Base-by-base conservation (phyloP, 2,797 vertebrate genomes). In the Gallinago solitaria region DNA sequence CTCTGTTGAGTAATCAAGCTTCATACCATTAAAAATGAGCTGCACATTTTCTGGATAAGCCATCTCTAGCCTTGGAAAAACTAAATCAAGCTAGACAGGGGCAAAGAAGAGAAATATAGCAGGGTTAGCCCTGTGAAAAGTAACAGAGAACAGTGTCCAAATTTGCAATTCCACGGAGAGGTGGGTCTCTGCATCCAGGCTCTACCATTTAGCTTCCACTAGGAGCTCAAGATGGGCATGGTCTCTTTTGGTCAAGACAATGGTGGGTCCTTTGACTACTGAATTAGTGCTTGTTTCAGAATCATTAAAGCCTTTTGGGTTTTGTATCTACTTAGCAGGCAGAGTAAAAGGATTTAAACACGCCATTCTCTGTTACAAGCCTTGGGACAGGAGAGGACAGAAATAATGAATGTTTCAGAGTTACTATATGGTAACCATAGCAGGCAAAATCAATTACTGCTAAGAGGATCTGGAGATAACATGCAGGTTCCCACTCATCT, bases 381-480 rank as follows among this genome's bases (percentile, higher is more conserved):
- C 90, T 82, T 70, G 50, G 47, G 88, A 89, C 78, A 91, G 86
- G 51, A 91, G 83, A 93, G 41, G 83, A 97, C 76, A 94, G 81
- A 91, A 96, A 96, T 76, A 93, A 96, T 54, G 63, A 96, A 89
- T 84, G 90, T 91, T 97, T 96, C 87, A 71, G 35, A 93, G 79
- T 91, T 92, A 59, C 48, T 79, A 50, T 82, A 84, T 76, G 79
- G 94, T 96, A 97, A 95, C 80, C 91, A 97, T 85, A 95, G 92
- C 76, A 90, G 87, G 71, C 84, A 90, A 95, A 97, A 96, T 95
- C 96, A 96, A 96, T 95, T 95, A 95, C 79, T 77, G 88, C 51
- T 65, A 70, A 69, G 76, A 84, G 88, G 57, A 94, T 96, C 89
- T 94, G 75, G 25, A 93, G 76, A 71, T 90, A 91, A 95, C 77